These are phyloP conservation scores for Charina bottae DNA, from an alignment of 2,113 vertebrate genomes.

Conservation along the genomic window DNA sequence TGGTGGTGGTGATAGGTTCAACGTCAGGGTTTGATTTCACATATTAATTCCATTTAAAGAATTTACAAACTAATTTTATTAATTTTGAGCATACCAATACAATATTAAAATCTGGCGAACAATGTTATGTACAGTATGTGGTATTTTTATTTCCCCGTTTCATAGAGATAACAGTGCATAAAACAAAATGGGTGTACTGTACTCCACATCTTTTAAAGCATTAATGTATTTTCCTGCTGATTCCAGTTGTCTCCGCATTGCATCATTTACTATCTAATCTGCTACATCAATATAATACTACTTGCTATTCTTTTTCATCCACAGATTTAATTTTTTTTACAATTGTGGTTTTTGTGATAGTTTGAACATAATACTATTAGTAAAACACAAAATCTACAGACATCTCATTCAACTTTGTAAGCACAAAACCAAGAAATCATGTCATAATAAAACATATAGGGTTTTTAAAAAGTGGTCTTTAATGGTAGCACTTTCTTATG, in stretches of 20 bases:
- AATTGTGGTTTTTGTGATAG: constrained; percentile 6
- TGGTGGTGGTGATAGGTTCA: not conserved
- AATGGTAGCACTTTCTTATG: not conserved
- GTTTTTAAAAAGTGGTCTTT: not conserved
- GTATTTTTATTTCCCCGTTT: constrained; percentile 1
- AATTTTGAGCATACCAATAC: constrained; percentile 25
- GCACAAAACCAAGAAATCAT: constrained; percentile 9
- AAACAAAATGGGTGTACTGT: not conserved
- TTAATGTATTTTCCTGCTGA: not conserved
- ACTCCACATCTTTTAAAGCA: not conserved
- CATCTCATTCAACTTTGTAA: constrained; percentile 6
- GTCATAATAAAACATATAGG: not conserved
- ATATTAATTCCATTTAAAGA: not conserved
- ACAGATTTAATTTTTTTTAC: not conserved
- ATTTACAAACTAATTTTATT: constrained; percentile 32
- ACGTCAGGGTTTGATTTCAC: not conserved
- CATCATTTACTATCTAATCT: not conserved
- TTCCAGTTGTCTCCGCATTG: not conserved
- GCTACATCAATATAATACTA: not conserved
- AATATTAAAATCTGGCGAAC: constrained; percentile 14
- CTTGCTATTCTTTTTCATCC: not conserved
- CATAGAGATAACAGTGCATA: not conserved
- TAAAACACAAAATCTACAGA: constrained; percentile 22
- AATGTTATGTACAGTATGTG: constrained; percentile 22
- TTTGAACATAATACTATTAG: not conserved